Evolutionary conservation across 2,113 vertebrate genomes (phyloP).

Genomic region (Eubucco bourcierii): DNA sequence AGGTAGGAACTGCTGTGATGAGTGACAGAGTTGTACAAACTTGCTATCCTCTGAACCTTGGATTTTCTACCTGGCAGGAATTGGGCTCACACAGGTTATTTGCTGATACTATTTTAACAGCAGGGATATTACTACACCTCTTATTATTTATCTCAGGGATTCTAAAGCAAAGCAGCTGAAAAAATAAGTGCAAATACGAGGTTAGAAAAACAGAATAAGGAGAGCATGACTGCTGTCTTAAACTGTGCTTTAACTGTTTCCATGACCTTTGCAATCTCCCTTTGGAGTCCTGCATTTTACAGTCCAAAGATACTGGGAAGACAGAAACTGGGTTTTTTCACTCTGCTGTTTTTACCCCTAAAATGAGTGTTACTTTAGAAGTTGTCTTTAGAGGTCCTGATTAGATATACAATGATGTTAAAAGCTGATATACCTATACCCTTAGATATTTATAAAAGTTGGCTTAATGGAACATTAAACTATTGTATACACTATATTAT

Average conservation of each 20-base stretch:
- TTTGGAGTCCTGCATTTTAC: not conserved
- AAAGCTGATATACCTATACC: not conserved
- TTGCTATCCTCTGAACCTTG: not conserved
- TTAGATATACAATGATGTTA: not conserved
- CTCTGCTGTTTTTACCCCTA: not conserved
- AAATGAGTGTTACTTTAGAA: not conserved
- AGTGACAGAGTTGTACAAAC: not conserved
- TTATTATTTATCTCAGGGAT: conserved; percentile 39
- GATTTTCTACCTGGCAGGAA: not conserved
- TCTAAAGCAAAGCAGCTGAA: conserved; percentile 35
- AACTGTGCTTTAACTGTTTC: not conserved
- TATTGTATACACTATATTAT: not conserved
- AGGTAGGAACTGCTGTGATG: not conserved
- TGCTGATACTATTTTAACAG: not conserved
- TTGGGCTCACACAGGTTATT: not conserved
- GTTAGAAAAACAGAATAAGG: conserved; percentile 21
- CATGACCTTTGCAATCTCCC: not conserved
- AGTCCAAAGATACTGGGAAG: not conserved
- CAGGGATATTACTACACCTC: conserved; percentile 3
- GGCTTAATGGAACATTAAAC: not conserved
- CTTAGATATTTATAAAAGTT: not conserved
- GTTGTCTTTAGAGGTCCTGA: not conserved
- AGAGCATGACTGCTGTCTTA: not conserved
- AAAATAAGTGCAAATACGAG: conserved; percentile 36
- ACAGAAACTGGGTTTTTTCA: not conserved